Evolutionary conservation across 2,797 vertebrate species (phyloP).

Genomic region (Hippopotamyrus pictus): DNA sequence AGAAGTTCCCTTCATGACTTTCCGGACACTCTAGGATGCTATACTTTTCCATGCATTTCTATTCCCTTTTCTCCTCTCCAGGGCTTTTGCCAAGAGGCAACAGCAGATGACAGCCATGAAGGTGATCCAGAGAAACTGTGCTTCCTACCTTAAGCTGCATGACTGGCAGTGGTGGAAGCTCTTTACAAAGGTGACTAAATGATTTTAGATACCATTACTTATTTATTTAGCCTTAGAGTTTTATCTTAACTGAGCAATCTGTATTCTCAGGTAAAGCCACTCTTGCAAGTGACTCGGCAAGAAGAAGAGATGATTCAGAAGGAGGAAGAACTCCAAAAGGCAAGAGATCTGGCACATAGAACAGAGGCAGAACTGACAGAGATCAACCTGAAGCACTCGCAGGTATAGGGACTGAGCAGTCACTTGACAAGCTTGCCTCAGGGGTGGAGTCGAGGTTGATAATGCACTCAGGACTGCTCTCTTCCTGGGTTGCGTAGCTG

Average conservation of each 20-base stretch:
- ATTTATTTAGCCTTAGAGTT: not conserved
- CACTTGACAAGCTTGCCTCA: not conserved
- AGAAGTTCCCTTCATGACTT: not conserved
- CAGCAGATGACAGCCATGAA: slow-evolving; percentile 95
- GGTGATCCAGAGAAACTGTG: slow-evolving; percentile 94
- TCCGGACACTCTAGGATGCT: not conserved
- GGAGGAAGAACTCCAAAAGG: slow-evolving; percentile 79
- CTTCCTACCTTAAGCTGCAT: slow-evolving; percentile 92
- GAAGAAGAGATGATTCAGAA: slow-evolving; percentile 94
- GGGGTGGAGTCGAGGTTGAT: not conserved
- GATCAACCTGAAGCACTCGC: slow-evolving; percentile 73
- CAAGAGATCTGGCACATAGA: slow-evolving; percentile 75
- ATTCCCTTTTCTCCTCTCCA: slow-evolving; percentile 38
- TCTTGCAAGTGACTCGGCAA: slow-evolving; percentile 92
- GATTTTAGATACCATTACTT: not conserved
- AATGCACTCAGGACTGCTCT: not conserved
- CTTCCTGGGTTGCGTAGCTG: slow-evolving; percentile 52
- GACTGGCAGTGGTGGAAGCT: slow-evolving; percentile 99
- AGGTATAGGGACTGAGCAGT: slow-evolving; percentile 57
- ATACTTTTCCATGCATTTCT: not conserved
- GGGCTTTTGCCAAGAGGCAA: slow-evolving; percentile 90
- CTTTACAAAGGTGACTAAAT: slow-evolving; percentile 80
- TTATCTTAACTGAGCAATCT: not conserved
- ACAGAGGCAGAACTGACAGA: slow-evolving; percentile 80
- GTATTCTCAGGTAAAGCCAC: slow-evolving; percentile 80